Conservation (phyloP, 1,140 invertebrate species). For the Drepana arcuata region DNA sequence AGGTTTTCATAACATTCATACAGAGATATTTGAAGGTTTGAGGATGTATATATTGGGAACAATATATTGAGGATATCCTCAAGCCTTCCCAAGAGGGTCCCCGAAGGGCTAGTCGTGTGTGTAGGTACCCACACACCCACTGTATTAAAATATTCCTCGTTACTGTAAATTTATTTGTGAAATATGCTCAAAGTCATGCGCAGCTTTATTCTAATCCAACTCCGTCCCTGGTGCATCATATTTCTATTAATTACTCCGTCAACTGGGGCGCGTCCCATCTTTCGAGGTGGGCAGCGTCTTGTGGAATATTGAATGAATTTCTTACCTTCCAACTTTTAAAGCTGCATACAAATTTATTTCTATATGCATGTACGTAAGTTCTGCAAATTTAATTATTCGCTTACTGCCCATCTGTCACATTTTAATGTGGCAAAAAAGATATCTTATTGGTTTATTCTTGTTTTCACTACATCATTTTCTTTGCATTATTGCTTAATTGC, state of each 20-base stretch:
- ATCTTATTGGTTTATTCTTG: too few species aligned
- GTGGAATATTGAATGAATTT: too few species aligned
- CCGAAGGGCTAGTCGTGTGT: neutral
- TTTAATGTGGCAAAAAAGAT: too few species aligned
- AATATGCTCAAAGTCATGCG: neutral
- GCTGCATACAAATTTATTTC: too few species aligned
- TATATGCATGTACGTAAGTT: too few species aligned
- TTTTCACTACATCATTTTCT: too few species aligned
- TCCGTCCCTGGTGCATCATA: conserved; percentile 28
- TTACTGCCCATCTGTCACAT: too few species aligned
- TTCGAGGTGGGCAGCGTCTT: conserved; percentile 20
- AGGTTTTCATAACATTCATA: neutral
- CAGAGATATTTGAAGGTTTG: too few species aligned
- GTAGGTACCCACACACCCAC: too few species aligned
- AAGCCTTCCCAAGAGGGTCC: neutral
- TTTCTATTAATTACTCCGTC: conserved; percentile 49
- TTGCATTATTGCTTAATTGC: too few species aligned
- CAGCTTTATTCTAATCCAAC: neutral
- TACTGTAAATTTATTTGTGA: neutral
- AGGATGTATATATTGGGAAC: neutral
- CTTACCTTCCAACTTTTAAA: conserved; percentile 2
- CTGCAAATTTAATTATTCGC: too few species aligned
- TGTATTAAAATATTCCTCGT: too few species aligned
- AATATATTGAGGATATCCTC: neutral
- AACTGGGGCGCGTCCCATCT: conserved; percentile 39